phyloP scores from a whole-genome alignment of 2,113 vertebrate species.

The Pseudorasbora parva region DNA sequence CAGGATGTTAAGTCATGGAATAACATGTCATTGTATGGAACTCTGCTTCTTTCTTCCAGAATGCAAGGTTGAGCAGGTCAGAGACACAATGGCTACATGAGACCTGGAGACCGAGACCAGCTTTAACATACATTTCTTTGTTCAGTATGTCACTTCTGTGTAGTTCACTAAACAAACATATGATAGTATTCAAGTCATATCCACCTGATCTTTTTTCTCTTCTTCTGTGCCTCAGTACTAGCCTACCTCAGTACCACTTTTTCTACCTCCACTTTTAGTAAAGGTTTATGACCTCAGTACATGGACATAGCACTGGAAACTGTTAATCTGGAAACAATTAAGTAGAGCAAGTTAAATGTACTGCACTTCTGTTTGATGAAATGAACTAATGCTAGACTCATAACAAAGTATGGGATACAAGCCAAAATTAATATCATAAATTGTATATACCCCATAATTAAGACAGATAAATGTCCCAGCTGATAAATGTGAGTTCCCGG shows the following conservation, averaged over 20 bases:
- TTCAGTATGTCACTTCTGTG: neutral
- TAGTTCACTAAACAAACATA: neutral
- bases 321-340: neutral
- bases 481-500: neutral
- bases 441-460: neutral
- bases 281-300: neutral
- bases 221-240: neutral
- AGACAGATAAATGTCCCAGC: neutral
- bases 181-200: neutral
- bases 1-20: conserved; percentile 63
- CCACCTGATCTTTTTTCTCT: neutral
- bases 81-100: neutral
- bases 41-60: conserved; percentile 31
- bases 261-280: neutral
- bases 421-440: neutral
- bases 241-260: neutral
- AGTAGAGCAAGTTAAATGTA: neutral
- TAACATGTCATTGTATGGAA: conserved; percentile 32
- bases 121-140: neutral
- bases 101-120: neutral
- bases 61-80: neutral
- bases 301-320: neutral
- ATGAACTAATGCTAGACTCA: neutral
- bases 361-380: neutral
- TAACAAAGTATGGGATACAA: neutral